Base-by-base conservation (phyloP, 2,797 vertebrate genomes). In the Lerista edwardsae region DNA sequence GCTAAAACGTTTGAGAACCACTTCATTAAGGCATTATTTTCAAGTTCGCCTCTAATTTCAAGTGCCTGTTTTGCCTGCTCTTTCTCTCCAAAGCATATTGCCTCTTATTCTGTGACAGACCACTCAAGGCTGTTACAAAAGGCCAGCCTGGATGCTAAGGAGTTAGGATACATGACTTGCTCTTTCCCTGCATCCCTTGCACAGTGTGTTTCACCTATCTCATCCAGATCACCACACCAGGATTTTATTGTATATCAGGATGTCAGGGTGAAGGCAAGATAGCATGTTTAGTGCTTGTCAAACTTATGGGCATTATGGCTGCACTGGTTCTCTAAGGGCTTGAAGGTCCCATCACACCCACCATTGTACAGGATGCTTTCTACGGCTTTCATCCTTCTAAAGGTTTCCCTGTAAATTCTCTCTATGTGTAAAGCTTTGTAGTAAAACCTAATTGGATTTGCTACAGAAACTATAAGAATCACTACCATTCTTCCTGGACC, bases 401-500 rank as follows among this genome's bases (percentile, higher is more conserved):
- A 80, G 73, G 41, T 80, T 25, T 61, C 9, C 55, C 57, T 81
- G 51, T 61, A 61, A 61, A 39, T 72, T 69, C 67, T 81, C 12
- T 31, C 34, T 57, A 3, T 84, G 25, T 88, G 72, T 79, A 71
- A 68, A 51, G 31, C 51, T 34, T 29, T 34, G 47, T 0, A 0
- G 41, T 80, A 62, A 88, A 87, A 31, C 65, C 67, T 82, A 25
- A 79, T 1, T 86, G 39, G 4, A 85, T 77, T 39, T 86, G 55
- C 31, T 79, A 41, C 34, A 89, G 89, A 87, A 76, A 77, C 57
- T 31, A 41, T 71, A 80, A 88, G 31, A 27, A 82, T 57, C 31
- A 86, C 79, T 57, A 83, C 11, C 79, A 29, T 87, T 62, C 41
- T 9, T 90, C 84, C 76, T 89, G 81, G 67, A 79, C 8, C 83